phyloP scores from a whole-genome alignment of 2,113 vertebrate genomes.

The Notothenia coriiceps region DNA sequence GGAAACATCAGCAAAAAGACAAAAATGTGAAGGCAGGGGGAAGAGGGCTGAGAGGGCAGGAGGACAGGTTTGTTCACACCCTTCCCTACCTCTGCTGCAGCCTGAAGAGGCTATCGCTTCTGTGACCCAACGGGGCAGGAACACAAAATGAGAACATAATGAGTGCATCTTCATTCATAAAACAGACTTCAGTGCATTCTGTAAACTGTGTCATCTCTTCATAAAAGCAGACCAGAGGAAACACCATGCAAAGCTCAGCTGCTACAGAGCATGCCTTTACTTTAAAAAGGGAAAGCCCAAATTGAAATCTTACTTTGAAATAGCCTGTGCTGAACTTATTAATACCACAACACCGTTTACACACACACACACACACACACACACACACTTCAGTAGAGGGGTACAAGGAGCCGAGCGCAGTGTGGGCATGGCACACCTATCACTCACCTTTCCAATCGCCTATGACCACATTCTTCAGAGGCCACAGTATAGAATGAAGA shows the following conservation, averaged over 20 bases:
- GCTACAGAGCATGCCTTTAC: constrained; percentile 54
- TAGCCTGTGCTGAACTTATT: neutral
- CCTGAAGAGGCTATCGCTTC: constrained; percentile 75
- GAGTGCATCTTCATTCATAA: constrained; percentile 46
- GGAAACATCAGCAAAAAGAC: constrained; percentile 12
- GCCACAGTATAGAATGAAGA: constrained; percentile 79
- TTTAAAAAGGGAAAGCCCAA: constrained; percentile 26
- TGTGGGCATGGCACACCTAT: constrained; percentile 53
- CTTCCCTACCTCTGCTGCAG: constrained; percentile 78
- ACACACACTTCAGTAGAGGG: neutral
- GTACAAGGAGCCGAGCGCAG: constrained; percentile 32
- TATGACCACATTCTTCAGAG: constrained; percentile 81
- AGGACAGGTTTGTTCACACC: constrained; percentile 59
- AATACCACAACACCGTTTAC: neutral
- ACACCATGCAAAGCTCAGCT: constrained; percentile 64
- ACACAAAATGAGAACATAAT: constrained; percentile 68
- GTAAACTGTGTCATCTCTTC: constrained; percentile 12
- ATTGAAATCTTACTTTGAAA: neutral
- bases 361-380: neutral
- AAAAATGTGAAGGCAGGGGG: constrained; percentile 30
- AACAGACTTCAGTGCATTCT: constrained; percentile 32
- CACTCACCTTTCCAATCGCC: constrained; percentile 77
- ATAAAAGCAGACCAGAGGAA: constrained; percentile 44
- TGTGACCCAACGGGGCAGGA: constrained; percentile 67
- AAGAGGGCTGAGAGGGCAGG: constrained; percentile 46